phyloP scores from a whole-genome alignment of 2,113 vertebrate genomes.

The Dipodomys ordii region DNA sequence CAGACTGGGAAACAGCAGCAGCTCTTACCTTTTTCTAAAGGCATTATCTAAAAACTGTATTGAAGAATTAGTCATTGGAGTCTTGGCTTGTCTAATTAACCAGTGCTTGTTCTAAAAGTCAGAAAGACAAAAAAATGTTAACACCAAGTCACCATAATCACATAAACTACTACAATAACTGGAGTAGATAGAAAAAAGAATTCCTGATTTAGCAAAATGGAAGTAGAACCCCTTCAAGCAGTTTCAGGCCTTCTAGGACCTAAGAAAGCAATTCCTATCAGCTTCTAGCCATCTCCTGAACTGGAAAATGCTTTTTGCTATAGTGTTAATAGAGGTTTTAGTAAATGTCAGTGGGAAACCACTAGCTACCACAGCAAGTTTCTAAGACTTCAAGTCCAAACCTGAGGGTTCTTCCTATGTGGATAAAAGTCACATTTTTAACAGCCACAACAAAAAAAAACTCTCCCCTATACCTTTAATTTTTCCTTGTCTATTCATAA shows the following conservation, averaged over 20 bases:
- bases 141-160: background rate
- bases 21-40: conserved; percentile 93
- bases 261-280: background rate
- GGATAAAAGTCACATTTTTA: background rate
- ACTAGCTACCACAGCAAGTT: background rate
- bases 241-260: background rate
- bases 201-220: background rate
- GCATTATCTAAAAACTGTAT: conserved; percentile 94
- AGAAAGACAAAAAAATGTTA: conserved; percentile 49
- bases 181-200: background rate
- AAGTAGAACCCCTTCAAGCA: background rate
- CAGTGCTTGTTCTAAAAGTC: conserved; percentile 96
- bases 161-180: background rate
- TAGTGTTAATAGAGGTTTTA: background rate
- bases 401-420: background rate
- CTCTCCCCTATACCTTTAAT: background rate
- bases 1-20: background rate
- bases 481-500: background rate
- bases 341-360: background rate
- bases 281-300: background rate
- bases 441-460: background rate
- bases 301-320: background rate
- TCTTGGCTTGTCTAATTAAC: conserved; percentile 98
- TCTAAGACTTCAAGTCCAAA: conserved; percentile 36
- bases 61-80: conserved; percentile 97